phyloP scores from a whole-genome alignment of 2,888 invertebrate genomes.

The Alitta virens region DNA sequence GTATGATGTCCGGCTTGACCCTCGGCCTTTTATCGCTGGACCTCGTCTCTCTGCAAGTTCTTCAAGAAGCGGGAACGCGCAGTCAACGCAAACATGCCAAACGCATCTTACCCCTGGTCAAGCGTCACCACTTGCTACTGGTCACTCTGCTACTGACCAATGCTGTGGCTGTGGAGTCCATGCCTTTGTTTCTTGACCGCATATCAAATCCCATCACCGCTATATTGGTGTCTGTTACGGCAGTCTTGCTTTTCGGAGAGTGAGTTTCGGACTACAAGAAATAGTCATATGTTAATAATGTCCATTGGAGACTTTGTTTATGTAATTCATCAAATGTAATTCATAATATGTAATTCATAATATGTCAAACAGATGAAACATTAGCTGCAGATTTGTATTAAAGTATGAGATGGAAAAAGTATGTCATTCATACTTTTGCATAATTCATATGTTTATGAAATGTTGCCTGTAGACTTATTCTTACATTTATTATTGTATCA shows the following conservation, averaged over 20 bases:
- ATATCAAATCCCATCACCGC: slow-evolving; percentile 52
- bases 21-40: slow-evolving; percentile 55
- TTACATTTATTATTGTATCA: too few species aligned
- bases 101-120: slow-evolving; percentile 50
- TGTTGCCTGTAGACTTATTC: too few species aligned
- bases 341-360: background rate
- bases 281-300: too few species aligned
- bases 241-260: slow-evolving; percentile 56
- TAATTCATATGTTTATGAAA: too few species aligned
- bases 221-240: slow-evolving; percentile 51
- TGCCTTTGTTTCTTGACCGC: slow-evolving; percentile 55
- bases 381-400: background rate
- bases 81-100: slow-evolving; percentile 46
- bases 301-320: too few species aligned
- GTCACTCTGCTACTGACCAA: slow-evolving; percentile 55
- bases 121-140: slow-evolving; percentile 51
- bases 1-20: slow-evolving; percentile 56
- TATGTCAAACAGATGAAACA: background rate
- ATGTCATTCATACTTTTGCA: too few species aligned
- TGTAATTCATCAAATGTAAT: too few species aligned
- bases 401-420: too few species aligned
- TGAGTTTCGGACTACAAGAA: too few species aligned
- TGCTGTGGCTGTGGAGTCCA: slow-evolving; percentile 53
- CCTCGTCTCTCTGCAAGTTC: slow-evolving; percentile 44
- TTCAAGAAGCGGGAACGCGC: slow-evolving; percentile 48